Percentiles rank a stretch among this genome's conserved stretches.
Evolutionary conservation across 2,113 vertebrate genomes (phyloP).

Genomic region (Istiophorus platypterus): DNA sequence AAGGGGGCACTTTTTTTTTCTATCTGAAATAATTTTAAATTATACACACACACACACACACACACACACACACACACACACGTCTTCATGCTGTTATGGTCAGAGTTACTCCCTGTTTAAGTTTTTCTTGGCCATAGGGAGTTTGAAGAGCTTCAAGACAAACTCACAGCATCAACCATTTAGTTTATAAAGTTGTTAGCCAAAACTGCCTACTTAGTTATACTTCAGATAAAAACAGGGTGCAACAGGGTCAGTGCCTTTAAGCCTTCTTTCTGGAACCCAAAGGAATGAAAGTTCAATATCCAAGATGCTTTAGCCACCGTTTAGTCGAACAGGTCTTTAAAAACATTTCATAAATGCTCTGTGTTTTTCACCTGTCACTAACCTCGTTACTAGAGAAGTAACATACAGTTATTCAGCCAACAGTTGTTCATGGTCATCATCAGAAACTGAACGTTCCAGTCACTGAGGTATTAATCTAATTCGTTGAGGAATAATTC

Average conservation of each 20-base stretch:
- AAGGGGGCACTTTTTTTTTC: too few species aligned
- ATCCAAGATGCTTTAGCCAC: not conserved
- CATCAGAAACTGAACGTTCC: not conserved
- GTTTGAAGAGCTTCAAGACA: not conserved
- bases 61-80: too few species aligned
- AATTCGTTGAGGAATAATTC: not conserved
- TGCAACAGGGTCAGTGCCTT: not conserved
- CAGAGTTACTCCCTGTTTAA: not conserved
- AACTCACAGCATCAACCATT: not conserved
- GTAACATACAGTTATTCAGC: not conserved
- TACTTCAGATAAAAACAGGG: not conserved
- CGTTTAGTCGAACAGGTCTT: not conserved
- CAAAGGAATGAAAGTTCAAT: not conserved
- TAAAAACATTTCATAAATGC: not conserved
- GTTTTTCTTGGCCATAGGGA: not conserved
- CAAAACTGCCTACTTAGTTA: not conserved
- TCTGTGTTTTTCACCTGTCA: not conserved
- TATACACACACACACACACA: too few species aligned
- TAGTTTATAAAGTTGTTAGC: not conserved
- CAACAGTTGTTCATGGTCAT: not conserved
- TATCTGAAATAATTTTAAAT: too few species aligned
- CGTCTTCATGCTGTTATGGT: not conserved
- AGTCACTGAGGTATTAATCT: not conserved
- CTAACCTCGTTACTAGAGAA: not conserved
- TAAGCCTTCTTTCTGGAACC: too few species aligned